Percentiles rank a stretch among this genome's conserved stretches.
Conservation (phyloP, 2,888 invertebrate species). For the Erpobdella octoculata region DNA sequence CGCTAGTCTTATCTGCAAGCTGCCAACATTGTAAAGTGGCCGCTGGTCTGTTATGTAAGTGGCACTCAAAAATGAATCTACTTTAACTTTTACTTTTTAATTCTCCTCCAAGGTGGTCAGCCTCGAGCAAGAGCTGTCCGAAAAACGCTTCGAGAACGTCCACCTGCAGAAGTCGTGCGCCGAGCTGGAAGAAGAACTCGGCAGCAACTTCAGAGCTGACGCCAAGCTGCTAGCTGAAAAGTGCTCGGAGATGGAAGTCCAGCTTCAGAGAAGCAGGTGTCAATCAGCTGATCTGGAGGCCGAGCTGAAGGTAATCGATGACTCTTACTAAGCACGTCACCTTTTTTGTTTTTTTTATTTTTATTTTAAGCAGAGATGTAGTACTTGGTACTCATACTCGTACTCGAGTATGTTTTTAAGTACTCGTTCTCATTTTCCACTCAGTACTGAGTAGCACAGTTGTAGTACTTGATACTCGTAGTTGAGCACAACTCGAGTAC, state of each 20-base stretch:
- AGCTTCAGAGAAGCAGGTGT: not conserved
- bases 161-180: conserved; percentile 64
- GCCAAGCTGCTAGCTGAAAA: not conserved
- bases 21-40: too few species aligned
- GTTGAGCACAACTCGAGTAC: too few species aligned
- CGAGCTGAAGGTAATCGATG: conserved; percentile 8
- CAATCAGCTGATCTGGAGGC: conserved; percentile 14
- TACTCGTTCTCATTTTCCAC: not conserved
- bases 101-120: too few species aligned
- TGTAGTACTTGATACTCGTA: too few species aligned
- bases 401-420: too few species aligned
- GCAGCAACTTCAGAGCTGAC: not conserved
- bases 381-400: too few species aligned
- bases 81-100: too few species aligned
- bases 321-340: not conserved
- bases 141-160: conserved; percentile 64
- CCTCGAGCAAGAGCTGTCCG: conserved; percentile 58
- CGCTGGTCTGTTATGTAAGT: too few species aligned
- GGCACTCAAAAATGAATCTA: too few species aligned
- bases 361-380: too few species aligned
- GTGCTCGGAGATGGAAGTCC: conserved; percentile 12
- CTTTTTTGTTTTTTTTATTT: not conserved
- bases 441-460: too few species aligned
- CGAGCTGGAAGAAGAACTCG: conserved; percentile 56
- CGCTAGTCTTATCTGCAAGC: too few species aligned